Base-by-base conservation (phyloP, 2,797 vertebrate genomes). In the Heterohyrax brucei region DNA sequence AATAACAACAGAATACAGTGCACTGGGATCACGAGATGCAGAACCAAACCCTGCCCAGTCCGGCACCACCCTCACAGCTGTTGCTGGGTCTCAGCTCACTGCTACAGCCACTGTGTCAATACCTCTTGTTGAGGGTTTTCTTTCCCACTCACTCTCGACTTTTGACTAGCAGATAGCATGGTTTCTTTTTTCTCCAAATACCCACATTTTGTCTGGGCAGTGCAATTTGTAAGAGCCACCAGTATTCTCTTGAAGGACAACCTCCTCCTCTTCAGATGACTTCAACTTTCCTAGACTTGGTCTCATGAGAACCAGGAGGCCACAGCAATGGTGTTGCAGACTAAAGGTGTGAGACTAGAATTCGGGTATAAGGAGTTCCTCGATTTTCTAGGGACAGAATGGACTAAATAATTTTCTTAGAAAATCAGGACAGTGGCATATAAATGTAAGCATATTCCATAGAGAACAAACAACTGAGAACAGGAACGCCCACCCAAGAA, bases 171-270 rank as follows among this genome's bases (percentile, higher is more conserved):
- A 64, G 30, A 59, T 89, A 61, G 68, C 19, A 62, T 53, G 10
- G 81, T 53, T 93, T 70, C 61, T 59, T 77, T 95, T 83, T 39
- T 39, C 39, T 39, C 39, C 39, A 39, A 39, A 39, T 39, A 39
- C 39, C 39, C 39, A 39, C 59, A 14, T 56, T 88, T 92, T 96
- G 56, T 84, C 33, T 73, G 68, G 64, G n/a, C 28, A 46, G 21
- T 39, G 5, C 7, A 73, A 73, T 82, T 78, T 53, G 48, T 3
- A 94, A 19, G n/a, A 73, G 48, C n/a, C 66, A 78, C 19, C 39
- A 13, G 30, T 56, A 19, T 81, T 82, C 81, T 81, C 59, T 73
- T 79, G 12, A 94, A 94, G 73, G 46, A 24, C 80, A 91, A 12
- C 68, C 56, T 16, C 28, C 76, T 24, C 33, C 0, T 4, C 7